Evolutionary conservation across 1,140 invertebrate genomes (phyloP), one percentile per base, ranked within the genome.

Genomic region (Hylaeus volcanicus): DNA sequence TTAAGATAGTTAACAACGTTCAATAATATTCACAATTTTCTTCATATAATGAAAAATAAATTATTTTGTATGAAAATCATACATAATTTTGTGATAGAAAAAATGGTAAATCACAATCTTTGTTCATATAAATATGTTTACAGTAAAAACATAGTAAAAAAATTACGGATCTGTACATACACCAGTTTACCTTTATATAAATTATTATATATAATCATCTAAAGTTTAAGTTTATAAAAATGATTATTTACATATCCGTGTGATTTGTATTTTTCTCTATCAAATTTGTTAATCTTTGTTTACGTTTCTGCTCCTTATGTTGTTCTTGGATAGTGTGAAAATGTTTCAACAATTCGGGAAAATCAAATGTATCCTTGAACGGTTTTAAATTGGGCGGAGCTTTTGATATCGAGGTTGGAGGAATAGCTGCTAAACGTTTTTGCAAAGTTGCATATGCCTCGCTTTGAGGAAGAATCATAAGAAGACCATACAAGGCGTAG

Each of bases 391-490:
- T 87, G 75, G 91, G 88, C 83, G 41, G 3, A 43, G 66, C 66
- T 45, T 69, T 74, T 60, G 48, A 5, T 41, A 93, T 93, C 89
- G 92, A 88, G 91, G 82, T 92, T 93, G 94, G 91, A 92, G 98
- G 98, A 88, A 99, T 96, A 91, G 98, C 98, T 89, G 98, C 96
- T 72, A 99, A 94, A 81, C 99, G 95, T 88, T 96, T 96, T 78
- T 97, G 95, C 66, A 99, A 94, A 51, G 96, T 96, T 86, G 97
- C 96, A 93, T 99, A 99, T 11, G 98, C 98, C 90, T 99, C 98
- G 64, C 97, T 98, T 94, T 99, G 99, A 39, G 99, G 99, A 82
- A 99, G 94, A 72, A 99, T 94, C 99, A 99, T 99, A 9, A 99
- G 94, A 37, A 99, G 95, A 1, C 98, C 98, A 93, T 99, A 99